These are phyloP conservation scores for Zaprionus capensis DNA, from an alignment of 1,140 invertebrate species.

Conservation along the genomic window DNA sequence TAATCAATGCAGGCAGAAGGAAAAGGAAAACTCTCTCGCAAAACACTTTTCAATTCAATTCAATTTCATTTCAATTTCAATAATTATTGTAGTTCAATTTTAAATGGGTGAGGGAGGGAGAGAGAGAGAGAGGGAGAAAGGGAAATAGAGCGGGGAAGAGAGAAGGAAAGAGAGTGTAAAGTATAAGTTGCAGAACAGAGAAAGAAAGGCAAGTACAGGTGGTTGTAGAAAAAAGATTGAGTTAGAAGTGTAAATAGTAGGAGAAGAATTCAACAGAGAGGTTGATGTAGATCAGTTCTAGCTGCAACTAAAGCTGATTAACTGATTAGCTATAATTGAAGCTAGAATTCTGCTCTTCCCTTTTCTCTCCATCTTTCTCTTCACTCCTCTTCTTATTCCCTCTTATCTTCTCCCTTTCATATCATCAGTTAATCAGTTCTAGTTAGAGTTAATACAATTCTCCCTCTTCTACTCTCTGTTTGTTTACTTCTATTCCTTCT, in stretches of 20 bases:
- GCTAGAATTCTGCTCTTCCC: neutral
- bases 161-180: neutral
- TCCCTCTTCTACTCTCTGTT: neutral
- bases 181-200: neutral
- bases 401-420: neutral
- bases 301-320: neutral
- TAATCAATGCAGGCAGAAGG: neutral
- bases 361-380: neutral
- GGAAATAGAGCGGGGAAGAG: neutral
- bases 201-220: neutral
- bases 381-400: neutral
- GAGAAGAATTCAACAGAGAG: too few relatives aligned
- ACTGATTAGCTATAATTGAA: neutral
- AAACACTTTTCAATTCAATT: neutral
- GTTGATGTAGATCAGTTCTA: neutral
- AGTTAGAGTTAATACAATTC: neutral
- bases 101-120: neutral
- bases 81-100: conserved; percentile 5
- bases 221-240: neutral
- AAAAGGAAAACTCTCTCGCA: conserved; percentile 1
- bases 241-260: too few relatives aligned
- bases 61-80: conserved; percentile 13
- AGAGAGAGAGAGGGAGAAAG: neutral
- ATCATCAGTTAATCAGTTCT: too few relatives aligned
- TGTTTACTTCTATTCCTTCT: neutral